A percentile compares a stretch with the other conserved stretches of the same genome.
phyloP scores from a whole-genome alignment of 2,797 vertebrate species.

The Chiroxiphia lanceolata region DNA sequence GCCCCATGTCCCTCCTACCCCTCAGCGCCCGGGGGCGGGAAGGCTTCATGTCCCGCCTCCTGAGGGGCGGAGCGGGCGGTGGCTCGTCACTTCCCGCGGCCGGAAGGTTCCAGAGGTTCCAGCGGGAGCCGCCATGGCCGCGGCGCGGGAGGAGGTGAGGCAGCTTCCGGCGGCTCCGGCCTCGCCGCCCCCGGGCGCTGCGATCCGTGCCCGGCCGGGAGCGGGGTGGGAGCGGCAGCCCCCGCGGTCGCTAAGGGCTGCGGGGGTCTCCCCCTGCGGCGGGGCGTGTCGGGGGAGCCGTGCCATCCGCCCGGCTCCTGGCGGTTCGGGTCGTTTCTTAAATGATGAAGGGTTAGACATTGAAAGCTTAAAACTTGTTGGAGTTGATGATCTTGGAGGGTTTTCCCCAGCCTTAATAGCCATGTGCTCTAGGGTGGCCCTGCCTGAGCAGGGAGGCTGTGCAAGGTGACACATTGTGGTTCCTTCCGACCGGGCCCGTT shows the following conservation, averaged over 20 bases:
- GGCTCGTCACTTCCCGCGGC: background rate
- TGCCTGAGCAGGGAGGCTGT: background rate
- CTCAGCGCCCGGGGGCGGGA: too few species aligned
- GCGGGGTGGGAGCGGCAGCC: background rate
- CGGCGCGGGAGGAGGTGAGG: background rate
- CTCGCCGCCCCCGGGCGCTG: background rate
- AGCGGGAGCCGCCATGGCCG: background rate
- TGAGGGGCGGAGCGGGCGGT: background rate
- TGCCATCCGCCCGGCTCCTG: background rate
- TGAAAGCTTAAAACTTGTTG: background rate
- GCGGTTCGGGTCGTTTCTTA: background rate
- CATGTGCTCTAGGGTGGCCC: background rate
- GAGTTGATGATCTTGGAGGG: too few species aligned
- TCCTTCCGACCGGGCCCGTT: background rate
- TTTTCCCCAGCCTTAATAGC: background rate
- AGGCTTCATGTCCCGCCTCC: background rate
- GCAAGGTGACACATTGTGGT: background rate
- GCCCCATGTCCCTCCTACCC: too few species aligned
- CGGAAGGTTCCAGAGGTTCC: constrained; percentile 8
- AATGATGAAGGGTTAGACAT: background rate
- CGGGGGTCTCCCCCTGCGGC: background rate
- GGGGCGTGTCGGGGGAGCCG: background rate
- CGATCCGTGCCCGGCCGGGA: background rate
- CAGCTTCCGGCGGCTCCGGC: too few species aligned
- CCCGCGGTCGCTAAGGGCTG: background rate